A percentile compares a stretch with the other conserved stretches of the same genome.
These are phyloP conservation scores for Nesospiza acunhae DNA, from an alignment of 2,113 vertebrate genomes.

Conservation along the genomic window DNA sequence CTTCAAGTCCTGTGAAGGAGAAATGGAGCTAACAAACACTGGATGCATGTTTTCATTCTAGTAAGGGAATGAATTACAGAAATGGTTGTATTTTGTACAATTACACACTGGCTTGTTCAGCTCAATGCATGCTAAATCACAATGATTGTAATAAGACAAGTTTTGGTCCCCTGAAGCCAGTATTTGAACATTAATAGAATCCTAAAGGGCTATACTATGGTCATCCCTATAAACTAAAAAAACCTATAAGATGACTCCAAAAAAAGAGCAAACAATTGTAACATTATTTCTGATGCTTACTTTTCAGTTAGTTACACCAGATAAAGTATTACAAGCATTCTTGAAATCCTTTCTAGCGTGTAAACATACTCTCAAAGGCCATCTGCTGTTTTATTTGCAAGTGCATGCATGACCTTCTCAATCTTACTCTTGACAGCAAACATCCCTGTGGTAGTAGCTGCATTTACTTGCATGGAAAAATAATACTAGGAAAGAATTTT, in stretches of 20 bases:
- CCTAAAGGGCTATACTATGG: not conserved
- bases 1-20: not conserved
- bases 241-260: not conserved
- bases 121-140: not conserved
- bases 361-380: not conserved
- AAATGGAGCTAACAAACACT: not conserved
- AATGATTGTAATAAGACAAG: not conserved
- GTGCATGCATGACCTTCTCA: conserved; percentile 23
- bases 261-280: not conserved
- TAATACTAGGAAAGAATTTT: conserved; percentile 71
- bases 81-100: not conserved
- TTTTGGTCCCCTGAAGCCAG: not conserved
- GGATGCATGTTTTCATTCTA: not conserved
- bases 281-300: not conserved
- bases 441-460: not conserved
- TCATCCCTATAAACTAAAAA: not conserved
- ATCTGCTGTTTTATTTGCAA: conserved; percentile 25
- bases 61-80: not conserved
- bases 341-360: not conserved
- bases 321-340: not conserved
- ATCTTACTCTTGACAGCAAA: conserved; percentile 27
- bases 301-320: not conserved
- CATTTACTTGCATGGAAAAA: conserved; percentile 41
- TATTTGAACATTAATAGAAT: not conserved
- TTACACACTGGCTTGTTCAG: not conserved